Base-by-base conservation (phyloP, 2,888 invertebrate species). In the Nebria brevicollis region DNA sequence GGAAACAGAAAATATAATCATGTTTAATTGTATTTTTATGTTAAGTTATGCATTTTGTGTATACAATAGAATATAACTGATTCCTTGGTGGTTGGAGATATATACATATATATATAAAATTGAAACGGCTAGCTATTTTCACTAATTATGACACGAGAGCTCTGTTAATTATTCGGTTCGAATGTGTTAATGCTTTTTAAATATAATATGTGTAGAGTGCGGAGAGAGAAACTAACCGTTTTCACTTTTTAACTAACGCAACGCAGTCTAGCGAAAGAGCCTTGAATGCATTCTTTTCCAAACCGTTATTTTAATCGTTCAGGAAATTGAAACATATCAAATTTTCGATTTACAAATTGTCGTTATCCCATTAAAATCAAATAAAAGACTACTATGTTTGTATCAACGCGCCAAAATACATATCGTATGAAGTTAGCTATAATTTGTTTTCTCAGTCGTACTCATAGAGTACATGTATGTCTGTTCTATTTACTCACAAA, bases 241-340 rank as follows among this genome's bases (percentile, higher is more conserved):
- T 54, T 54, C 54, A 54, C 54, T 54, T 54, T 43, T 54, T 54
- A 54, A 54, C 54, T 13, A 54, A 54, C 54, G 13, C 8, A 54
- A 54, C 54, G 54, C 34, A 34, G 34, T 34, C 34, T 34, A 34
- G 4, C 34, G 34, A 34, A 34, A 54, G 13, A 54, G 13, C 54
- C 54, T 54, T 54, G 54, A 54, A 54, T 13, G 54, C 7, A 13
- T 11, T 54, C 8, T 54, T 54, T 54, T 13, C 4, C 7, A 54
- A 54, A 54, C 54, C 54, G 54, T 54, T 54, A 54, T 54, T 54
- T 54, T 54, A 54, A 54, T 54, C 54, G 54, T 54, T 54, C 54
- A 54, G 54, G 54, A 54, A 54, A 54, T 54, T 11, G 11, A 11
- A 54, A 11, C 13, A 8, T 54, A 54, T 54, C 7, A 54, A 54